phyloP scores from a whole-genome alignment of 2,113 vertebrate species.

The Paramormyrops kingsleyae region DNA sequence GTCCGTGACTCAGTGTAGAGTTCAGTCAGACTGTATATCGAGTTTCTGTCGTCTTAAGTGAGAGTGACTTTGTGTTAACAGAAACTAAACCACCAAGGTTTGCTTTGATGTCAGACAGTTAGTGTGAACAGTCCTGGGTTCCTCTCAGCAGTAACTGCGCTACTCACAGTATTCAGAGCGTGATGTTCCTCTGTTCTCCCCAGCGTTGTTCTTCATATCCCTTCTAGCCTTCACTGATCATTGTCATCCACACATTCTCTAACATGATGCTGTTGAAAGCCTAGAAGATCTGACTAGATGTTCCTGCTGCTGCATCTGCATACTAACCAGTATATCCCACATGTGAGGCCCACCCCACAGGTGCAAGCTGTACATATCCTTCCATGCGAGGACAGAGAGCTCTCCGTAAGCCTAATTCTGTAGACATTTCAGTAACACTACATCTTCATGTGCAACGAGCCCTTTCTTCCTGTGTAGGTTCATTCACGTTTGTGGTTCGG shows the following conservation, averaged over 20 bases:
- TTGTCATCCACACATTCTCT: constrained; percentile 51
- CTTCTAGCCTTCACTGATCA: not conserved
- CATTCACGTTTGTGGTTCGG: constrained; percentile 54
- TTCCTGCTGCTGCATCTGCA: constrained; percentile 63
- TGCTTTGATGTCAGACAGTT: constrained; percentile 14
- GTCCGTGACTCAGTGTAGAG: not conserved
- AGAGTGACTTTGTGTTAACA: constrained; percentile 9
- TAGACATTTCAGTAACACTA: constrained; percentile 55
- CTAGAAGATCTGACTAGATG: constrained; percentile 57
- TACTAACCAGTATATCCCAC: constrained; percentile 24
- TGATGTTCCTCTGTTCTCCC: not conserved
- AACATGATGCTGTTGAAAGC: constrained; percentile 29
- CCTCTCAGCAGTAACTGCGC: not conserved
- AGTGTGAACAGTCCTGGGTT: constrained; percentile 1
- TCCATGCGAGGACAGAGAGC: constrained; percentile 60
- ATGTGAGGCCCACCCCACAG: constrained; percentile 51
- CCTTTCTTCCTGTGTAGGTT: constrained; percentile 53
- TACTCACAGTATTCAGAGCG: not conserved
- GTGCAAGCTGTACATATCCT: constrained; percentile 64
- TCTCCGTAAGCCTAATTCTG: constrained; percentile 61
- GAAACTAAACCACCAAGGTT: constrained; percentile 6
- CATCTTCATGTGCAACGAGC: constrained; percentile 56
- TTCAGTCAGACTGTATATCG: not conserved
- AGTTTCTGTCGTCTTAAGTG: constrained; percentile 1
- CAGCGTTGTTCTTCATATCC: not conserved